These are phyloP conservation scores for Mesorhabditis spiculigera DNA, from an alignment of 2,888 invertebrate species.

Conservation along the genomic window DNA sequence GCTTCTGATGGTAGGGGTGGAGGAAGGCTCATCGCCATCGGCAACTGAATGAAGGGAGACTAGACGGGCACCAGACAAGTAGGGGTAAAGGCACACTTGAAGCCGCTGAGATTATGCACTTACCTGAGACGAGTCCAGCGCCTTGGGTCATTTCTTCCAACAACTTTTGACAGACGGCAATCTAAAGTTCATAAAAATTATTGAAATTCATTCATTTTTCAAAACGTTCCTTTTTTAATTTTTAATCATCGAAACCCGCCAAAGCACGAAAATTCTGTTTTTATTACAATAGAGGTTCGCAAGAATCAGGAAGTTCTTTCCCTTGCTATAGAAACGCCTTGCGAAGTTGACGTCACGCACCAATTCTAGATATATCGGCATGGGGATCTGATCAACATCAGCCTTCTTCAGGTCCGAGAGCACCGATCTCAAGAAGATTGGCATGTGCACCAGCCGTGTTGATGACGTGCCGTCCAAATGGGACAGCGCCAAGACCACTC, in stretches of 20 bases:
- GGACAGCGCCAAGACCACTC: constrained; percentile 20
- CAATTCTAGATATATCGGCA: not conserved
- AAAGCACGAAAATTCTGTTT: too few species aligned
- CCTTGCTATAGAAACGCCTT: too few species aligned
- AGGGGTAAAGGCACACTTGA: not conserved
- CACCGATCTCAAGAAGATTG: constrained; percentile 36
- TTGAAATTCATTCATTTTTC: not conserved
- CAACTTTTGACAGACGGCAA: constrained; percentile 22
- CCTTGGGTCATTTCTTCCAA: constrained; percentile 31
- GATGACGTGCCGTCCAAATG: constrained; percentile 28
- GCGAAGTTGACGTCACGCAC: not conserved
- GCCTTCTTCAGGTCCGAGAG: constrained; percentile 17
- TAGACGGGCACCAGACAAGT: not conserved
- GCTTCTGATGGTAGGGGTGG: not conserved
- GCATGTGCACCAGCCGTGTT: constrained; percentile 36
- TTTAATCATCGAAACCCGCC: too few species aligned
- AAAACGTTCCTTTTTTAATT: not conserved
- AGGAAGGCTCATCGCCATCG: not conserved
- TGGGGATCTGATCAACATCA: not conserved
- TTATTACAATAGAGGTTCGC: too few species aligned
- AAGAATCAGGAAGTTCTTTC: too few species aligned
- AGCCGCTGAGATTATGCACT: constrained; percentile 7
- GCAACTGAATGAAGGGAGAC: not conserved
- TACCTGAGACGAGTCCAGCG: constrained; percentile 20
- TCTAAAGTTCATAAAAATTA: constrained; percentile 24